Percentiles rank a stretch among this genome's conserved stretches.
Conservation (phyloP, 2,888 invertebrate species). For the Globia sparganii region DNA sequence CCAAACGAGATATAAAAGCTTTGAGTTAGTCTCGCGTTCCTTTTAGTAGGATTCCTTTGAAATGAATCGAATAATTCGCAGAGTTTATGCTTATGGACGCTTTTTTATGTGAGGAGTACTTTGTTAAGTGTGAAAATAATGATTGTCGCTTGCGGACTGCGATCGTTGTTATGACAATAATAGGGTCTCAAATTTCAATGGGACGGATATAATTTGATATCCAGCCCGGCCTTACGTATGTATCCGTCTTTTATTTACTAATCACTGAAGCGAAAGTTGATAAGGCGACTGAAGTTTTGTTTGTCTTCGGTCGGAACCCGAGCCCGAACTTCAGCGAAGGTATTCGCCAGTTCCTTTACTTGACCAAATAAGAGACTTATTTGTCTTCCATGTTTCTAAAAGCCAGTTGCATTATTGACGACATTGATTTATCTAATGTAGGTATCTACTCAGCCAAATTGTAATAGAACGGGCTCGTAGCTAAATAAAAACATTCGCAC, state of each 20-base stretch:
- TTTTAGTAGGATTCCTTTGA: slow-evolving; percentile 90
- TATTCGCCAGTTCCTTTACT: slow-evolving; percentile 54
- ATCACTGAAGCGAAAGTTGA: slow-evolving; percentile 64
- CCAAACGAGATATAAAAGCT: slow-evolving; percentile 90
- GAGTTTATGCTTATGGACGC: slow-evolving; percentile 85
- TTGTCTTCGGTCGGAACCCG: slow-evolving; percentile 39
- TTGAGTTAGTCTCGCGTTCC: slow-evolving; percentile 89
- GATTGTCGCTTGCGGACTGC: slow-evolving; percentile 71
- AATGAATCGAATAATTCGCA: slow-evolving; percentile 90
- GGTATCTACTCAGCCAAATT: background rate
- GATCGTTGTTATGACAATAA: slow-evolving; percentile 69
- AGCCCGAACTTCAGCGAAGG: slow-evolving; percentile 33
- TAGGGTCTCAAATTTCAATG: slow-evolving; percentile 68
- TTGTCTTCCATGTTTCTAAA: slow-evolving; percentile 29
- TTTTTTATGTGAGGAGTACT: slow-evolving; percentile 83
- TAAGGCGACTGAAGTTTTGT: slow-evolving; percentile 59
- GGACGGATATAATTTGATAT: slow-evolving; percentile 62
- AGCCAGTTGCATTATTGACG: slow-evolving; percentile 23
- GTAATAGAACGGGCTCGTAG: background rate
- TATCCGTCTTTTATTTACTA: slow-evolving; percentile 59
- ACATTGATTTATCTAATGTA: slow-evolving; percentile 17
- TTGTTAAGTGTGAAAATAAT: slow-evolving; percentile 83
- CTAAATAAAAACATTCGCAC: background rate
- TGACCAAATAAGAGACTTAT: slow-evolving; percentile 38
- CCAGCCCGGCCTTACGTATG: slow-evolving; percentile 42